A percentile compares a stretch with the other conserved stretches of the same genome.
These are phyloP conservation scores for Zapus hudsonius DNA, from an alignment of 2,113 vertebrate genomes.

Conservation along the genomic window DNA sequence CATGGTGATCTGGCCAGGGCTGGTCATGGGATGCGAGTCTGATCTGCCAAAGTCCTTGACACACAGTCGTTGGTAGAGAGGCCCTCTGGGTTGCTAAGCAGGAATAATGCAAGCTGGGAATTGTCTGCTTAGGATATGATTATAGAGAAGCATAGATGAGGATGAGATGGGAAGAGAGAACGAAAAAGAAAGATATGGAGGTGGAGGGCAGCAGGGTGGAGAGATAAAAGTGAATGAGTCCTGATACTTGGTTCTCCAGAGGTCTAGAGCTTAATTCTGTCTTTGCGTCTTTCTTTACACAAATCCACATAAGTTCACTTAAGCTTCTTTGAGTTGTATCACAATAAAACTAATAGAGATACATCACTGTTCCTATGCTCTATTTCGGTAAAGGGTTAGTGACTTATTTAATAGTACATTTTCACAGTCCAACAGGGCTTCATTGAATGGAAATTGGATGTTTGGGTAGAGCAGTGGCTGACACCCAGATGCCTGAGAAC, in stretches of 20 bases:
- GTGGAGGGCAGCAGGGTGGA: not conserved
- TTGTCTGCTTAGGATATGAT: not conserved
- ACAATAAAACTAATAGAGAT: not conserved
- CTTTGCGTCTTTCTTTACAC: not conserved
- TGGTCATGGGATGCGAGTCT: not conserved
- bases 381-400: not conserved
- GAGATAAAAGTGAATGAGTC: not conserved
- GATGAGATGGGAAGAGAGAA: not conserved
- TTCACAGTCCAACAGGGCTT: not conserved
- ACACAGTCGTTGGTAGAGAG: not conserved
- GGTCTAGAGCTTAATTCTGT: not conserved
- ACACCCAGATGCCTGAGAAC: not conserved
- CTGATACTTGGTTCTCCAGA: not conserved
- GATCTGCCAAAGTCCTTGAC: not conserved
- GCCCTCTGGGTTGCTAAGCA: not conserved
- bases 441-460: not conserved
- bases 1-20: not conserved
- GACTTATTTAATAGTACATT: not conserved
- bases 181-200: not conserved
- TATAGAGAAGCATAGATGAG: not conserved
- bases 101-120: not conserved
- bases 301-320: not conserved
- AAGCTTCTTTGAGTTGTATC: not conserved
- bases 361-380: not conserved
- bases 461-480: not conserved